Percentiles rank a stretch among this genome's conserved stretches.
These are phyloP conservation scores for Butorides virescens DNA, from an alignment of 2,113 vertebrate genomes.

Conservation along the genomic window DNA sequence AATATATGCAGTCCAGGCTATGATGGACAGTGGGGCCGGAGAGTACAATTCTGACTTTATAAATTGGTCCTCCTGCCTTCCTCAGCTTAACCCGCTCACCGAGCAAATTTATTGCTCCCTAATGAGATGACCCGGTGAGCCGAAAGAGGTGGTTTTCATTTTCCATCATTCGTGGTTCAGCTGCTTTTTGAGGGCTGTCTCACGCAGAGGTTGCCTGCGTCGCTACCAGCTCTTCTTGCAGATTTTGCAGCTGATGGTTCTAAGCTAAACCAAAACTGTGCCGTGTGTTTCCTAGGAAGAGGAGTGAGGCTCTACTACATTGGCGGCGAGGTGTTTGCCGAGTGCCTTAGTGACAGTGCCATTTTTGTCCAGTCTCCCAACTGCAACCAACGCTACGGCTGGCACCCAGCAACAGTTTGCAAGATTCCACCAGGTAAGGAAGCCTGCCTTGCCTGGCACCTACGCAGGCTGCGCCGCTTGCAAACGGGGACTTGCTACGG, in stretches of 20 bases:
- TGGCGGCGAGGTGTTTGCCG: conserved; percentile 96
- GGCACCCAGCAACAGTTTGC: conserved; percentile 98
- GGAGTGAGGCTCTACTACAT: conserved; percentile 98
- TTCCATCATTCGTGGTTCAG: accelerated
- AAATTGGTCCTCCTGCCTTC: neutral
- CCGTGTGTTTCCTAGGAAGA: conserved; percentile 74
- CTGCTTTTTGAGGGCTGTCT: neutral
- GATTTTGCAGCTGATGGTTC: neutral
- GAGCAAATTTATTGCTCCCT: neutral
- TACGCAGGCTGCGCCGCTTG: neutral
- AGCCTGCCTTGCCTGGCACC: accelerated
- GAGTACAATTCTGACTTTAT: neutral
- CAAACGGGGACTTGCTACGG: accelerated
- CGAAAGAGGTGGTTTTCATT: neutral
- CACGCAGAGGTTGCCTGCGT: neutral
- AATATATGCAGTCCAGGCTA: neutral
- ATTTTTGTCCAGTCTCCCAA: conserved; percentile 99
- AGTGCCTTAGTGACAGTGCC: conserved; percentile 97
- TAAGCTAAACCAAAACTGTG: neutral
- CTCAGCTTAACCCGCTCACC: neutral
- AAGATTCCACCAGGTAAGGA: conserved; percentile 95
- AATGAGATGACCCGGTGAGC: neutral
- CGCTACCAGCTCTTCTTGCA: neutral
- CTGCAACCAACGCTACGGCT: conserved; percentile 98
- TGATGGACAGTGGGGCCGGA: neutral